Conservation (phyloP, 2,797 vertebrate genomes). For the Mergus octosetaceus region DNA sequence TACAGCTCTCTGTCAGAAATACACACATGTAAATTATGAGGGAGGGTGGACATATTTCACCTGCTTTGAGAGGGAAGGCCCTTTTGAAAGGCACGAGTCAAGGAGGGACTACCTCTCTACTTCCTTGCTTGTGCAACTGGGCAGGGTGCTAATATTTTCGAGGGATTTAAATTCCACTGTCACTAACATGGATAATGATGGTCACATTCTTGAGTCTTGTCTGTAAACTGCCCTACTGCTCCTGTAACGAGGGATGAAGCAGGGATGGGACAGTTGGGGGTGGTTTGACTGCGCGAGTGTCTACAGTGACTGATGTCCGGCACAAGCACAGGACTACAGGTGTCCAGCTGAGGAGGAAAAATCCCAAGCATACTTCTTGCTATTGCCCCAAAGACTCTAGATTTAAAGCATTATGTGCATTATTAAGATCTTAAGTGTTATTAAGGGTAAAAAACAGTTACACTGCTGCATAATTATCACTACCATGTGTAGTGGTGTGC, state of each 20-base stretch:
- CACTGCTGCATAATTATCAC: background rate
- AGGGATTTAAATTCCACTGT: constrained; percentile 19
- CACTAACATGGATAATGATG: background rate
- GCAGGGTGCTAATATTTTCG: background rate
- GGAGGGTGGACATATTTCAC: background rate
- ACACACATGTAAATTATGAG: fast-evolving
- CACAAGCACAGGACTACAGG: background rate
- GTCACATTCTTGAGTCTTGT: background rate
- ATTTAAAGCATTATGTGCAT: background rate
- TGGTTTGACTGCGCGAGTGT: background rate
- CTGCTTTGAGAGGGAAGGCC: background rate
- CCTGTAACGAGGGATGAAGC: background rate
- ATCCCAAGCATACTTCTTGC: background rate
- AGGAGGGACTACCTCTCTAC: background rate
- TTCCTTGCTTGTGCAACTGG: background rate
- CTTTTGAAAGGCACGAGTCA: background rate
- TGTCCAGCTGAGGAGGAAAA: background rate
- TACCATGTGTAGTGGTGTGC: background rate
- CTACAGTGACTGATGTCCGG: background rate
- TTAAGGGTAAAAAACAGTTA: background rate
- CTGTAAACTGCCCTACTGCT: background rate
- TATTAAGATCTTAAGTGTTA: background rate
- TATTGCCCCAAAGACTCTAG: background rate
- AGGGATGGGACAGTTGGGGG: background rate
- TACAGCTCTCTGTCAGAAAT: background rate